Base-by-base conservation (phyloP, 2,113 vertebrate genomes). In the Muntiacus muntjak region DNA sequence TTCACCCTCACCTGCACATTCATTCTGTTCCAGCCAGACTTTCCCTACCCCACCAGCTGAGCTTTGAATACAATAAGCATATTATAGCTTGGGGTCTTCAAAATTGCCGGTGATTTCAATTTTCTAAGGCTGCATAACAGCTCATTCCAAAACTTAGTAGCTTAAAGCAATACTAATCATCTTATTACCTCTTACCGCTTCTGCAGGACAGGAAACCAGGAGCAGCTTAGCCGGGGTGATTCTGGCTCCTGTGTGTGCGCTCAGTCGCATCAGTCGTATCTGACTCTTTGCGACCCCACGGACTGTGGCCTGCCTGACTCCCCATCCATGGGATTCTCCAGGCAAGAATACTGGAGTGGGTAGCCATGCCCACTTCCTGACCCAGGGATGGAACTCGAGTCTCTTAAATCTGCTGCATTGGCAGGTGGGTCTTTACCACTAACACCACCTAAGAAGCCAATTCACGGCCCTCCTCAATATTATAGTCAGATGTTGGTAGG, bases 211-310 rank as follows among this genome's bases (percentile, higher is more conserved):
- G 52, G 28, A 82, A 78, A 26, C 74, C 47, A 54, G 62, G 50
- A 52, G 28, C 33, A 45, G 26, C 28, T 83, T 78, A 21, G 9
- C 28, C 14, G 26, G 64, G 30, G 7, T 86, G 15, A 45, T 74
- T 85, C 52, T 55, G 30, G 60, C 36, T 71, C n/a, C 67, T 40
- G 19, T 0, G 19, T 12, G 67, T 23, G 19, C 1, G 5, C n/a
- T 40, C n/a, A 23, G 5, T 23, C 0, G 2, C n/a, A 40, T 71
- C 19, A 23, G 19, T 6, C 12, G 4, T 23, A 5, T 23, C 67
- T 71, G 2, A 5, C n/a, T 71, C 9, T 71, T 36, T 40, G 67
- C 10, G 3, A 40, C 67, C n/a, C 19, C 17, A 40, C 23, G 19
- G 67, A 71, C 4, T 23, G 10, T 6, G 23, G n/a, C 19, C n/a